Conservation (phyloP, 2,797 vertebrate species). For the Xerus rutilus region DNA sequence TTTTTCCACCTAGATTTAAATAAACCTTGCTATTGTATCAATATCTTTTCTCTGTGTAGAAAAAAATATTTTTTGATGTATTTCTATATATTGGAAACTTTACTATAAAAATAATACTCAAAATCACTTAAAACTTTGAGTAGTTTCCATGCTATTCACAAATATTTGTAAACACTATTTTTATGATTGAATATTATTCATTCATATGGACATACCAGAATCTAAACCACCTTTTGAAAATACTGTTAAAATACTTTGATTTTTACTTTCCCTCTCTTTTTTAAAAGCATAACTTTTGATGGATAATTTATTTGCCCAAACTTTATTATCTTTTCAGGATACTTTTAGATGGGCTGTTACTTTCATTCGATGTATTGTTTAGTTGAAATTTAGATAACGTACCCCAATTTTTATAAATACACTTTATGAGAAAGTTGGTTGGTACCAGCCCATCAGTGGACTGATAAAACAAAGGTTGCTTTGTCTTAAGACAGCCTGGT, state of each 20-base stretch:
- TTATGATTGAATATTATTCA: neutral
- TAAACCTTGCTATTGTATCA: neutral
- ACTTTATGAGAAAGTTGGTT: neutral
- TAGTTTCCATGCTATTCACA: neutral
- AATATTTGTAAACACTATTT: neutral
- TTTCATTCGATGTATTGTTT: neutral
- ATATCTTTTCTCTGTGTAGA: neutral
- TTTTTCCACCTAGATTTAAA: neutral
- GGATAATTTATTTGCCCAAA: slow-evolving; percentile 1
- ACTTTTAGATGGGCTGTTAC: neutral
- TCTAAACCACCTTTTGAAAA: neutral
- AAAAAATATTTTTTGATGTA: neutral
- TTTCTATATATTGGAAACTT: neutral
- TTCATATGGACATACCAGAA: neutral
- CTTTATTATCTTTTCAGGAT: neutral
- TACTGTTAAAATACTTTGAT: neutral
- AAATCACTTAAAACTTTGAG: neutral
- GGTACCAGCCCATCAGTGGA: neutral
- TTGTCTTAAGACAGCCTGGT: neutral
- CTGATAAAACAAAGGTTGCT: neutral
- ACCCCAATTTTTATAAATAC: slow-evolving; percentile 3
- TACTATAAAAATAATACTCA: neutral
- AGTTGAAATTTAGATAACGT: neutral
- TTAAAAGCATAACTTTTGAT: neutral
- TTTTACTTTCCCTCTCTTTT: neutral